Evolutionary conservation across 2,888 invertebrate species (phyloP), one percentile per base, ranked within the genome.

Genomic region (Crocallis elinguaria): DNA sequence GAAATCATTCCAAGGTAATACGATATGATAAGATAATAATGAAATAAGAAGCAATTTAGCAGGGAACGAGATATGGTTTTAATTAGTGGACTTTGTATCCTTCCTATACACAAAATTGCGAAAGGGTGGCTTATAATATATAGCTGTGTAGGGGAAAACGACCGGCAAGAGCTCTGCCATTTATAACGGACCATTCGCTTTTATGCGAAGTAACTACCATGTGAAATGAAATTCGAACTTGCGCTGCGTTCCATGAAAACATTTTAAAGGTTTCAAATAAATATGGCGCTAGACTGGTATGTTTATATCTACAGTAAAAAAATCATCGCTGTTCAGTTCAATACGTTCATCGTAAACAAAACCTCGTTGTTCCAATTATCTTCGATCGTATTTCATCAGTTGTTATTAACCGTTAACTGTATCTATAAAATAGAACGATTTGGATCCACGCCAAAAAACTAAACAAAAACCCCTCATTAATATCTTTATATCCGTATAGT

Each of bases 181-280:
- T 72, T 77, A 75, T 81, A 83, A 78, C 69, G 75, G 69, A 74
- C 72, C 75, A 74, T 74, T 72, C 61, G 67, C 66, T 78, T 80
- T 77, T 78, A 79, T 74, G 71, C 60, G 62, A 63, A 54, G 32
- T 45, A 42, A 36, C 25, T 12, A 52, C 60, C 64, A 66, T 66
- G 56, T 52, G 44, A 69, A 68, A 67, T 64, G 33, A 49, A 54
- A 54, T 54, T 54, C 38, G 53, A 55, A 43, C 36, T 27, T 37
- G 27, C 53, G 48, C 17, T 19, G 48, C 49, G 42, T 17, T 39
- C 35, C 25, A 36, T 43, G 36, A 43, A 48, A 53, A 16, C 46
- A 19, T 39, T 42, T 25, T 12, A 39, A 41, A 60, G 46, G 35
- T 21, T 46, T 50, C 14, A 32, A 23, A 46, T 50, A 37, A 41